Evolutionary conservation across 2,113 vertebrate species (phyloP).

Genomic region (Stigmatopora nigra): DNA sequence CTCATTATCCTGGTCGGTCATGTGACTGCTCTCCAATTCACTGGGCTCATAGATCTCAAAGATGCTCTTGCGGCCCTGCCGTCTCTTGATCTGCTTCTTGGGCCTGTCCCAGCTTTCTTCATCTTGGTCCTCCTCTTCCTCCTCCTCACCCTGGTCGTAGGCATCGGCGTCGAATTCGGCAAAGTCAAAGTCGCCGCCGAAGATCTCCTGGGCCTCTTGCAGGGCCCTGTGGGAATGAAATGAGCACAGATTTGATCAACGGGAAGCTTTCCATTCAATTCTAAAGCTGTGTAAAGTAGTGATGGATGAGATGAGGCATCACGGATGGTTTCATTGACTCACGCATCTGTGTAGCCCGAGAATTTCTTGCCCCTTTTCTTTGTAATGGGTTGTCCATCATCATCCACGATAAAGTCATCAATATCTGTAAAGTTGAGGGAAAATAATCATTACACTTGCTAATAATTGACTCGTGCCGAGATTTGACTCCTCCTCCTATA

Average conservation of each 20-base stretch:
- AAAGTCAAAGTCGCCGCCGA: constrained; percentile 96
- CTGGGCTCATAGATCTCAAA: constrained; percentile 98
- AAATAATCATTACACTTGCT: not conserved
- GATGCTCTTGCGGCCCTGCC: constrained; percentile 90
- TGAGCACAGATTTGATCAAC: not conserved
- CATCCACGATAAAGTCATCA: constrained; percentile 96
- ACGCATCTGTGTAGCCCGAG: constrained; percentile 95
- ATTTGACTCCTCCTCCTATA: constrained; percentile 34
- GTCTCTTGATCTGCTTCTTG: constrained; percentile 91
- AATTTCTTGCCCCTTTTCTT: constrained; percentile 94
- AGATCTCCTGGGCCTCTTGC: constrained; percentile 97
- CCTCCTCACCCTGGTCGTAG: constrained; percentile 91
- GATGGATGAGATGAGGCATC: no score
- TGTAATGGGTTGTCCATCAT: constrained; percentile 92
- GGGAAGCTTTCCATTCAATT: not conserved
- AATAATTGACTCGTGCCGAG: not conserved
- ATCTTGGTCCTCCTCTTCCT: constrained; percentile 90
- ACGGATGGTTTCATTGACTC: constrained; percentile 52
- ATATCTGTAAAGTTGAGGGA: constrained; percentile 72
- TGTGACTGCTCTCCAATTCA: constrained; percentile 95
- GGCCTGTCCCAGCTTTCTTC: constrained; percentile 89
- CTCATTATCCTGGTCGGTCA: constrained; percentile 97
- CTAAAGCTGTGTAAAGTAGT: not conserved
- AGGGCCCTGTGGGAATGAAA: constrained; percentile 74
- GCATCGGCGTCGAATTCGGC: constrained; percentile 91